A percentile compares a stretch with the other conserved stretches of the same genome.
phyloP scores from a whole-genome alignment of 30 jellyfish, hydroid and myxozoan species.

The Aurelia aurita region DNA sequence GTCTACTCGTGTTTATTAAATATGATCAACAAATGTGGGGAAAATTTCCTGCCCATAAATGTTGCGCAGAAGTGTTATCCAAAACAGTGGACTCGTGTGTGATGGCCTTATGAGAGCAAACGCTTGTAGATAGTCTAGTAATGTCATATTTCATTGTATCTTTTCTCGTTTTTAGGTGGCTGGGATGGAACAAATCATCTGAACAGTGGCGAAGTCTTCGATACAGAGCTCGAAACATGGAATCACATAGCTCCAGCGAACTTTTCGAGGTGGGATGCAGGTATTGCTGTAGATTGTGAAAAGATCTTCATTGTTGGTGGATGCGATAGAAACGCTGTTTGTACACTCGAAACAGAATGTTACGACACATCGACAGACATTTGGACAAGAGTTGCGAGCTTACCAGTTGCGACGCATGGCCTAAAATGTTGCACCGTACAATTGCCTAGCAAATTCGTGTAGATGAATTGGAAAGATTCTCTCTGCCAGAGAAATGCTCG shows the following conservation, averaged over 20 bases:
- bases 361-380: conserved; percentile 78
- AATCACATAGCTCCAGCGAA: conserved; percentile 81
- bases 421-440: conserved; percentile 91
- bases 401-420: conserved; percentile 98
- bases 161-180: conserved; percentile 76
- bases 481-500: no score
- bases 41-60: no score
- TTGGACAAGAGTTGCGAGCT: conserved; percentile 87
- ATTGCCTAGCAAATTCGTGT: conserved; percentile 90
- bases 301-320: conserved; percentile 93
- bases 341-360: conserved; percentile 96
- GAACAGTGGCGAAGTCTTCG: conserved; percentile 87
- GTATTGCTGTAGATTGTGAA: conserved; percentile 90
- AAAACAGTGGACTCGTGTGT: no score
- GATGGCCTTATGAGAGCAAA: no score
- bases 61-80: no score
- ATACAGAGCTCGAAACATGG: conserved; percentile 89
- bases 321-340: conserved; percentile 91
- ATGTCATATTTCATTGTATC: no score
- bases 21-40: no score
- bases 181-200: conserved; percentile 98
- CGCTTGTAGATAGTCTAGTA: no score
- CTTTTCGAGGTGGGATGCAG: conserved; percentile 98
- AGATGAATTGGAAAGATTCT: background rate
- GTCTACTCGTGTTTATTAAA: no score